Percentiles rank a stretch among this genome's conserved stretches.
Evolutionary conservation across 2,113 vertebrate species (phyloP).

Genomic region (Nothoprocta perdicaria): DNA sequence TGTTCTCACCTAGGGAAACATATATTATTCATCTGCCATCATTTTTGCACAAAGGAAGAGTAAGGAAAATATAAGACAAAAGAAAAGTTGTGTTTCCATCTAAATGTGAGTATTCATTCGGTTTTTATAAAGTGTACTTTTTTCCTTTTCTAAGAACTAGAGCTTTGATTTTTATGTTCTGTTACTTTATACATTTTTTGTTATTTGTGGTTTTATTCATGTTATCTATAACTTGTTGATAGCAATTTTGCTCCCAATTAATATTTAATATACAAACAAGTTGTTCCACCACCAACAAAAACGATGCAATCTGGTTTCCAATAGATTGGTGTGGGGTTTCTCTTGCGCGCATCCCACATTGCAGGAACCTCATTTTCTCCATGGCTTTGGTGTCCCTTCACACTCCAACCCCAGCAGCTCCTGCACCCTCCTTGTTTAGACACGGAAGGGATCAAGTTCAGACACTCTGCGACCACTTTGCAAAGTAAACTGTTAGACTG

Average conservation of each 20-base stretch:
- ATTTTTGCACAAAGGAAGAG: background rate
- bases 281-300: background rate
- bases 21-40: background rate
- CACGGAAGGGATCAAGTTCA: background rate
- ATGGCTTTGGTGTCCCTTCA: background rate
- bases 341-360: background rate
- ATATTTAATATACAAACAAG: background rate
- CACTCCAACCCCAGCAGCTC: background rate
- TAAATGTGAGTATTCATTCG: background rate
- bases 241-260: background rate
- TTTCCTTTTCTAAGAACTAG: background rate
- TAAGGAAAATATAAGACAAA: background rate
- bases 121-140: background rate
- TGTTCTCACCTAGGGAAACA: background rate
- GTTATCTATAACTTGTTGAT: background rate
- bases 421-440: background rate
- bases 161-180: background rate
- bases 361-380: background rate
- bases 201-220: background rate
- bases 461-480: background rate
- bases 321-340: background rate
- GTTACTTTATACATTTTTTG: background rate
- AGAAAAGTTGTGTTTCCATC: background rate
- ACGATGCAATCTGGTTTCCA: background rate
- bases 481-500: background rate